A percentile compares a stretch with the other conserved stretches of the same genome.
Evolutionary conservation across 1,140 invertebrate genomes (phyloP).

Genomic region (Sycobia sp.): DNA sequence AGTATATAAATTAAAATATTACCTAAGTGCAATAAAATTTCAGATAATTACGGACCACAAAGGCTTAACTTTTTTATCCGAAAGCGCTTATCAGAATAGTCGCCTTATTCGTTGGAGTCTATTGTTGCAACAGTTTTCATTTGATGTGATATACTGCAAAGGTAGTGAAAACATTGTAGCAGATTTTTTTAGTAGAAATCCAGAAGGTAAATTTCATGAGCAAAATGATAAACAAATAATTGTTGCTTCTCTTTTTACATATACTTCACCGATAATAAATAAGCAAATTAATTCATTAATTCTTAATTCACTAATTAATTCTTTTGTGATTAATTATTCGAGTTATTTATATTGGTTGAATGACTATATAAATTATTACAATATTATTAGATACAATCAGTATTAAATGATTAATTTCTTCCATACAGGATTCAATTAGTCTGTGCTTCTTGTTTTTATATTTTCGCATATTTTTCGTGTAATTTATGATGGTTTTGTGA

Average conservation of each 20-base stretch:
- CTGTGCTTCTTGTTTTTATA: no score
- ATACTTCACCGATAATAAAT: neutral
- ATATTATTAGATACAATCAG: no score
- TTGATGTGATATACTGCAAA: constrained; percentile 46
- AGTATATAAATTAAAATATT: neutral
- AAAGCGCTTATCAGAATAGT: neutral
- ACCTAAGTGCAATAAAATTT: neutral
- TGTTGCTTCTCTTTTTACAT: neutral
- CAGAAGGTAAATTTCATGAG: neutral
- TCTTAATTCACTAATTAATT: no score
- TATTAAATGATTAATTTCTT: no score
- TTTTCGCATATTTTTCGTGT: no score
- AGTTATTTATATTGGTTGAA: no score
- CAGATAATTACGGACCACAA: constrained; percentile 20
- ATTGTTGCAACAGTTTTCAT: constrained; percentile 54
- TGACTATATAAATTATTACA: no score
- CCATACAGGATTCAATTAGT: no score
- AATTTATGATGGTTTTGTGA: no score
- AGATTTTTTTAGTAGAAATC: constrained; percentile 26
- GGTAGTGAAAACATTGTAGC: constrained; percentile 37
- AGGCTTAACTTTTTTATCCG: constrained; percentile 2
- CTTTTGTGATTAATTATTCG: no score
- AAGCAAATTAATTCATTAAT: no score
- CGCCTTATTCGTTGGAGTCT: constrained; percentile 48
- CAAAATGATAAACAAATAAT: neutral